Evolutionary conservation across 2,888 invertebrate genomes (phyloP), one percentile per base, ranked within the genome.

Genomic region (Hemaris fuciformis): DNA sequence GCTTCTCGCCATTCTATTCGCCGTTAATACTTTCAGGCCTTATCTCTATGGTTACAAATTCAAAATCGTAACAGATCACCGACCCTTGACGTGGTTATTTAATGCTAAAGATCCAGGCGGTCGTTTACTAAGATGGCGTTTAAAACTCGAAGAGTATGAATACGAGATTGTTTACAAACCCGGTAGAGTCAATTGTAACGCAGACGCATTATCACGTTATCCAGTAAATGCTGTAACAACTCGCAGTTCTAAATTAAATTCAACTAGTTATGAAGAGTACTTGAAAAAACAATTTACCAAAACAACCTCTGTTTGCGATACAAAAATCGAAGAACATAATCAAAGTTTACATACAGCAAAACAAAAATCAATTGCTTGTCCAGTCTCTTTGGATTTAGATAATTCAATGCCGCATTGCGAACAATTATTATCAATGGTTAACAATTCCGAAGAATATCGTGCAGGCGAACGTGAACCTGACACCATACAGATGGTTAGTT

Each of bases 271-370:
- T 27, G 38, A 48, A 4, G 15, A 60, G 13, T 46, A 60, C 25
- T 60, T 60, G 41, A 38, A 46, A 60, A n/a, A 56, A 13, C 43
- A 53, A 8, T 61, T 53, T 10, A 18, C 42, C 31, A 61, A 61
- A 6, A 8, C 48, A 10, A 42, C 34, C 34, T 43, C 43, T n/a
- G 53, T 42, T 31, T 31, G 34, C 1, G 45, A 61, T 20, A 61
- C 43, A 27, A 20, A 38, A 13, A 41, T 57, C 7, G 57, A 57
- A 57, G 57, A 57, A 41, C 23, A 15, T 6, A 23, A 22, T 6
- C 22, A 38, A 57, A 1, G 10, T n/a, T n/a, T 57, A 23, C 22
- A 57, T 38, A 15, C 45, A 41, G 6, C 22, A 1, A 34, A 57
- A 10, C 5, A n/a, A n/a, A 57, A 57, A 22, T 57, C 57, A 42